These are phyloP conservation scores for Maniola jurtina DNA, from an alignment of 1,140 invertebrate genomes.

Conservation along the genomic window DNA sequence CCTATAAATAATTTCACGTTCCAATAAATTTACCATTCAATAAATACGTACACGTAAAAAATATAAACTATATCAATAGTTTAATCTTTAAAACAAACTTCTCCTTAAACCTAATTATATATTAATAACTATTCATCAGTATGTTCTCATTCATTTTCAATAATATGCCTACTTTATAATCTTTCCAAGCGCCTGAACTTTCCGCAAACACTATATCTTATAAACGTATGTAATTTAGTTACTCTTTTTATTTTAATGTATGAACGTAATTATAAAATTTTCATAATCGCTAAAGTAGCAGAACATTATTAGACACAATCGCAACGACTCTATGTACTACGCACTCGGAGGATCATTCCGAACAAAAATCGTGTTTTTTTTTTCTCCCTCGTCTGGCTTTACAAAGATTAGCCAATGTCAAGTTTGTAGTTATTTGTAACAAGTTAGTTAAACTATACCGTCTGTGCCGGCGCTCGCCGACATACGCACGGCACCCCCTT, in stretches of 20 bases:
- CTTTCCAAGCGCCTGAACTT: constrained; percentile 74
- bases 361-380: no score
- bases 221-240: constrained; percentile 63
- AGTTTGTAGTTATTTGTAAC: no score
- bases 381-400: no score
- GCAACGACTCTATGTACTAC: no score
- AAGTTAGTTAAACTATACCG: no score
- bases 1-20: constrained; percentile 78
- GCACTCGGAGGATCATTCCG: no score
- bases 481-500: no score
- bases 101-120: constrained; percentile 75
- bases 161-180: constrained; percentile 78
- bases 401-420: no score
- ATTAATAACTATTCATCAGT: constrained; percentile 79
- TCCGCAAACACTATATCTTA: constrained; percentile 72
- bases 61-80: constrained; percentile 79
- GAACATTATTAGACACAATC: constrained; percentile 41
- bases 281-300: constrained; percentile 59
- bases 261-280: constrained; percentile 67
- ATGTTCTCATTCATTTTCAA: constrained; percentile 76
- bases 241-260: constrained; percentile 58
- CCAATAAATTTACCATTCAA: constrained; percentile 79
- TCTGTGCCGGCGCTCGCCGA: no score
- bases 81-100: constrained; percentile 79
- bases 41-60: constrained; percentile 79